Conservation (phyloP, 2,888 invertebrate genomes). For the Gortyna flavago region DNA sequence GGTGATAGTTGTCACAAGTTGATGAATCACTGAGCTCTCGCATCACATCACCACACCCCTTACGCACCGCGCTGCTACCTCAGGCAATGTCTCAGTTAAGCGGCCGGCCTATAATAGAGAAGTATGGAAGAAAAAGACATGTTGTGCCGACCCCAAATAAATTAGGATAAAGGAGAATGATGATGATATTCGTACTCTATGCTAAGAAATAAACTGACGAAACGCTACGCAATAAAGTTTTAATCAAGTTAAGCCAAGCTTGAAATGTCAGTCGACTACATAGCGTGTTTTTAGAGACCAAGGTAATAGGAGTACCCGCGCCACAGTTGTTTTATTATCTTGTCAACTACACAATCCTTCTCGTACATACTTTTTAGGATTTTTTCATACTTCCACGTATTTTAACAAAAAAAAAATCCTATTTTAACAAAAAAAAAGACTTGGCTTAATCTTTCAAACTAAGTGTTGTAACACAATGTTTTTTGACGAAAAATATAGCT, state of each 20-base stretch:
- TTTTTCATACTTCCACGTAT: too few relatives aligned
- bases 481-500: not conserved
- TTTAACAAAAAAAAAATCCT: not conserved
- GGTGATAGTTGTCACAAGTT: too few relatives aligned
- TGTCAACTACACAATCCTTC: conserved; percentile 3
- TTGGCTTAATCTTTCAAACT: not conserved
- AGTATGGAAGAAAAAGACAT: not conserved
- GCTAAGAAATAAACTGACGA: not conserved
- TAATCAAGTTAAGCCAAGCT: conserved; percentile 20
- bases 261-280: conserved; percentile 3
- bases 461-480: not conserved
- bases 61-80: too few relatives aligned
- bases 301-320: not conserved
- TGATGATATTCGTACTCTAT: not conserved
- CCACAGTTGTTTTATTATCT: not conserved
- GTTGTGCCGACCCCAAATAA: not conserved
- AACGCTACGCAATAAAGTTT: not conserved
- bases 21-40: too few relatives aligned
- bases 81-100: too few relatives aligned
- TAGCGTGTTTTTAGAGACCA: not conserved
- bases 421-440: not conserved
- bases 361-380: not conserved
- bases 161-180: not conserved
- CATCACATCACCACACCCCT: too few relatives aligned
- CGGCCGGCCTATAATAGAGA: not conserved